Percentiles rank a stretch among this genome's conserved stretches.
Conservation (phyloP, 92 coral and sea anemone species). For the Desmophyllum pertusum region DNA sequence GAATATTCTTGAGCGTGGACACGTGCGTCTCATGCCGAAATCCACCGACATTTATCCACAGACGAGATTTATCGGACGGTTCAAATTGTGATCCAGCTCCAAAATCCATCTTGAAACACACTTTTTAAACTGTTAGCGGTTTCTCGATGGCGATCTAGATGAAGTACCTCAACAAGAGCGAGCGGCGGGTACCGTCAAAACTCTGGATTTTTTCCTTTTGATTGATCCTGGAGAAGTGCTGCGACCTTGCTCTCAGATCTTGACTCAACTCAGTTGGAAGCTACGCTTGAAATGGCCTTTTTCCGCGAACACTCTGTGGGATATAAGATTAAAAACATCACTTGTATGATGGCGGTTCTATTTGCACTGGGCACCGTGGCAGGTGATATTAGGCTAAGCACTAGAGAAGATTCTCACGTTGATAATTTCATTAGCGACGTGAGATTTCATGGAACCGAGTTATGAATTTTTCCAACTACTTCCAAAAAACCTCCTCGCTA, state of each 20-base stretch:
- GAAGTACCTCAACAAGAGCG: slow-evolving; percentile 15
- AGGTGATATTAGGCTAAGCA: slow-evolving; percentile 40
- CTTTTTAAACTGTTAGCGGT: slow-evolving; percentile 20
- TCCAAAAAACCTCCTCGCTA: neutral
- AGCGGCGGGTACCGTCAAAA: neutral
- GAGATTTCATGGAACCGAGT: slow-evolving; percentile 13
- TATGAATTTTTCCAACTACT: neutral
- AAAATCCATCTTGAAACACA: slow-evolving; percentile 57
- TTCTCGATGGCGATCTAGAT: slow-evolving; percentile 3
- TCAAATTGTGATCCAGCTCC: slow-evolving; percentile 51
- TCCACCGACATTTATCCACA: slow-evolving; percentile 86
- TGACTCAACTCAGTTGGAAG: neutral
- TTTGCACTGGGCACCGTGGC: slow-evolving; percentile 28
- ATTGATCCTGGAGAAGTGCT: neutral
- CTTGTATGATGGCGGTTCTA: slow-evolving; percentile 33
- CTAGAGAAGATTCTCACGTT: slow-evolving; percentile 19
- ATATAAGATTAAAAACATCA: slow-evolving; percentile 10
- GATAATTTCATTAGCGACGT: slow-evolving; percentile 46
- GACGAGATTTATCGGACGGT: slow-evolving; percentile 67
- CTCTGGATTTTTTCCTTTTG: neutral
- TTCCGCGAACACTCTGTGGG: slow-evolving; percentile 27
- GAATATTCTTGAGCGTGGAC: slow-evolving; percentile 79
- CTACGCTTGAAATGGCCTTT: neutral
- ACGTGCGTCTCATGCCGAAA: slow-evolving; percentile 84
- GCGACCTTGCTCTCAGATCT: neutral